phyloP scores from a whole-genome alignment of 2,797 vertebrate species.

The Fistularia commersonii region DNA sequence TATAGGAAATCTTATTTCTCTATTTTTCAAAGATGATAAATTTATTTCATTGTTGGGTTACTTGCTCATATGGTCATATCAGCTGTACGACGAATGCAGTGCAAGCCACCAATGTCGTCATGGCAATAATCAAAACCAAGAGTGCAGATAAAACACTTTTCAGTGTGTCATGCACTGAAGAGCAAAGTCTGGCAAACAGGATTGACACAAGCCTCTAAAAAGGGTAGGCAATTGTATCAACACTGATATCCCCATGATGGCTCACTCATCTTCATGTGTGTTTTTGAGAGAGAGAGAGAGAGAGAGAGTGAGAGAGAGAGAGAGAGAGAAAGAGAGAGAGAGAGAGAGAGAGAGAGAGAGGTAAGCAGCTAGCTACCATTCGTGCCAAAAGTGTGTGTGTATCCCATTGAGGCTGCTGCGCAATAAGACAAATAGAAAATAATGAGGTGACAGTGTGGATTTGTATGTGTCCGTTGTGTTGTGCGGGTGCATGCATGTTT shows the following conservation, averaged over 20 bases:
- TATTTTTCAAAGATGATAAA: constrained; percentile 34
- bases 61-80: constrained; percentile 18
- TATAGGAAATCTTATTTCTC: constrained; percentile 5
- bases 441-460: constrained; percentile 48
- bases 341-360: constrained; percentile 3
- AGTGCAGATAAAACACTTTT: constrained; percentile 31
- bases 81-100: constrained; percentile 23
- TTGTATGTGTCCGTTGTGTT: constrained; percentile 9
- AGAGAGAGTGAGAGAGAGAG: constrained; percentile 13
- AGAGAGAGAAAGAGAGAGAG: constrained; percentile 5
- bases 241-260: constrained; percentile 57
- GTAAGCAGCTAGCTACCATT: constrained; percentile 36
- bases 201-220: constrained; percentile 56
- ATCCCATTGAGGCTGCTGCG: constrained; percentile 35
- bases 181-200: constrained; percentile 60
- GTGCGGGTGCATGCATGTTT: constrained; percentile 2
- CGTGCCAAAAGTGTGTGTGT: constrained; percentile 26
- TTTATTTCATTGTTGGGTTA: constrained; percentile 32
- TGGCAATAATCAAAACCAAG: constrained; percentile 18
- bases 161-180: constrained; percentile 34
- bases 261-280: constrained; percentile 40
- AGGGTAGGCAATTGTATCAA: constrained; percentile 68
- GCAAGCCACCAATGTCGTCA: constrained; percentile 5
- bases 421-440: constrained; percentile 61
- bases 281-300: constrained; percentile 18